phyloP scores from a whole-genome alignment of 2,888 invertebrate species.

The Oconnorella tubifera region DNA sequence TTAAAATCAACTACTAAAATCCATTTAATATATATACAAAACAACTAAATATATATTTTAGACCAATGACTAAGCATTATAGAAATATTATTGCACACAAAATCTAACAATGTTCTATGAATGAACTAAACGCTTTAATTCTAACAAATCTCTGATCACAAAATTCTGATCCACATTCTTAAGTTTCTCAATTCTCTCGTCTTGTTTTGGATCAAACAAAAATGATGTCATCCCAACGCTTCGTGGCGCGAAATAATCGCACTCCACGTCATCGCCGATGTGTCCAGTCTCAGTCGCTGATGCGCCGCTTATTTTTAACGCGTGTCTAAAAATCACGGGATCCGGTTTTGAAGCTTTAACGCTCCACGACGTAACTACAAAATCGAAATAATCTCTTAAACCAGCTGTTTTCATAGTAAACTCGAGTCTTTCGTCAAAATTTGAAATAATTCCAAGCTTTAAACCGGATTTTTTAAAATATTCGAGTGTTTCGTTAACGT shows the following conservation, averaged over 20 bases:
- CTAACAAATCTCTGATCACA: conserved; percentile 8
- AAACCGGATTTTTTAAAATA: conserved; percentile 31
- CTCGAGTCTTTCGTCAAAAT: conserved; percentile 78
- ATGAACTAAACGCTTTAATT: neutral
- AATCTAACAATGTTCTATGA: no score
- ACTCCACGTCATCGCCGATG: conserved; percentile 72
- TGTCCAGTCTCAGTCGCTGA: conserved; percentile 70
- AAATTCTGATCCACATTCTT: conserved; percentile 1
- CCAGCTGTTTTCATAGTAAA: conserved; percentile 66
- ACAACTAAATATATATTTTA: no score
- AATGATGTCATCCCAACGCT: conserved; percentile 73
- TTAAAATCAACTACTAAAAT: no score
- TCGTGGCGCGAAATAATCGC: conserved; percentile 76
- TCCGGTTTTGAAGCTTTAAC: conserved; percentile 73
- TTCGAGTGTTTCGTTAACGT: conserved; percentile 32
- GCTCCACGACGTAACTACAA: conserved; percentile 75
- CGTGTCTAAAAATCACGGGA: conserved; percentile 68
- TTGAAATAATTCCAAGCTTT: conserved; percentile 75
- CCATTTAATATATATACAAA: no score
- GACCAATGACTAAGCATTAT: no score
- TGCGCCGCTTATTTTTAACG: conserved; percentile 60
- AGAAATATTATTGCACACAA: no score
- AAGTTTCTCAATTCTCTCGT: neutral
- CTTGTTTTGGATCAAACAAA: conserved; percentile 40
- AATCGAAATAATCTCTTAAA: conserved; percentile 72